A percentile compares a stretch with the other conserved stretches of the same genome.
phyloP scores from a whole-genome alignment of 1,140 invertebrate species.

The Lepidurus packardi region DNA sequence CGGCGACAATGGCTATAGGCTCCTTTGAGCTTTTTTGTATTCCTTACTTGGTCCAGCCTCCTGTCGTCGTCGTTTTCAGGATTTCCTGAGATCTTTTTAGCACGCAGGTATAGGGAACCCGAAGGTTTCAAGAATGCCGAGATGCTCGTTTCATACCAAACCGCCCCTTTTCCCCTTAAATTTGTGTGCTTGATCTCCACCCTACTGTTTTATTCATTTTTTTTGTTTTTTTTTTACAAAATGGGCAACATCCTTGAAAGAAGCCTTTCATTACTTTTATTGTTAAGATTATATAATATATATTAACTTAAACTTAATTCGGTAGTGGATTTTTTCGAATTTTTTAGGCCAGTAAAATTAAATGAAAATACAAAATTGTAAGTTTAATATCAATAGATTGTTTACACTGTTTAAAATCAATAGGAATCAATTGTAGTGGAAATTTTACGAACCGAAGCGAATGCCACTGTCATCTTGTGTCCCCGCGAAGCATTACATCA shows the following conservation, averaged over 20 bases:
- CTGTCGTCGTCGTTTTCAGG: constrained; percentile 8
- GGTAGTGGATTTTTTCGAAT: too few species aligned
- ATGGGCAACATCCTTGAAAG: neutral
- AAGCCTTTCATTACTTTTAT: neutral
- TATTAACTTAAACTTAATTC: too few species aligned
- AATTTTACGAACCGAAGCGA: too few species aligned
- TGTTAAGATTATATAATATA: too few species aligned
- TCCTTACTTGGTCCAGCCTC: neutral
- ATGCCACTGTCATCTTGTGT: too few species aligned
- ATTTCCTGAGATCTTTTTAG: neutral
- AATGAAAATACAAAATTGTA: too few species aligned
- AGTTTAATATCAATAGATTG: too few species aligned
- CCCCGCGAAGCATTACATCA: too few species aligned
- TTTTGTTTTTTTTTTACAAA: neutral
- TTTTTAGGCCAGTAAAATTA: too few species aligned
- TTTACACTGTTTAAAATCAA: too few species aligned
- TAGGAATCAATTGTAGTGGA: too few species aligned
- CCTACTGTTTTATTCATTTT: neutral
- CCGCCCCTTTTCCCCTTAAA: neutral
- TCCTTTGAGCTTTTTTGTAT: neutral
- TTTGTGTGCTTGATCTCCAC: neutral
- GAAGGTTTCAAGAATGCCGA: neutral
- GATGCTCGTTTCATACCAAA: neutral
- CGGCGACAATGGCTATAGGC: neutral
- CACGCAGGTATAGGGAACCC: constrained; percentile 16